Percentiles rank a stretch among this genome's conserved stretches.
Conservation (phyloP, 2,113 vertebrate genomes). For the Lichenostomus cassidix region DNA sequence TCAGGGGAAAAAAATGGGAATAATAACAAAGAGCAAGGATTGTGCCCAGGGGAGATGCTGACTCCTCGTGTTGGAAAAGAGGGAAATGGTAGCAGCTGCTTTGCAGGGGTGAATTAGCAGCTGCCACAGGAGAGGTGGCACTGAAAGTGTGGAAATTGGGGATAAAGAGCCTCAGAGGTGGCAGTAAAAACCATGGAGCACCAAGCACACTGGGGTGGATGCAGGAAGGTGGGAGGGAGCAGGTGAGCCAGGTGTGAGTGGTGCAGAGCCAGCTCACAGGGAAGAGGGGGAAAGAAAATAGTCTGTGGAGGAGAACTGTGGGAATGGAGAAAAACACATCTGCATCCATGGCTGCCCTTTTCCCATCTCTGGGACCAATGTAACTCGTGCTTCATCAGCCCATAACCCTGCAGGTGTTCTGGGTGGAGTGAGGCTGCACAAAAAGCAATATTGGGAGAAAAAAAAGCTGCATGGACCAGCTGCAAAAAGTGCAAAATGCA, state of each 20-base stretch:
- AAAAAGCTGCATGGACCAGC: neutral
- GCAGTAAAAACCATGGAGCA: neutral
- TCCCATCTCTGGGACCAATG: neutral
- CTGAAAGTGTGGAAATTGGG: neutral
- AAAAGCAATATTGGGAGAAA: neutral
- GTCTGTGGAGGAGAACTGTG: neutral
- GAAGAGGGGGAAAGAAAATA: neutral
- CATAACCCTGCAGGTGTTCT: neutral
- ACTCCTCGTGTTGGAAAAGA: neutral
- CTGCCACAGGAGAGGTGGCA: neutral
- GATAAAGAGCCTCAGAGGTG: neutral
- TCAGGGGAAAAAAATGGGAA: neutral
- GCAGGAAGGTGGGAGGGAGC: neutral
- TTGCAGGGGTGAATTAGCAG: neutral
- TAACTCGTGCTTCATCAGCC: neutral
- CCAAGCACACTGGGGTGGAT: fast-evolving
- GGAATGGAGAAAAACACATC: neutral
- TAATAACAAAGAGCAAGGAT: neutral
- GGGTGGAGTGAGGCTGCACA: neutral
- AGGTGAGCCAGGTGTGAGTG: neutral
- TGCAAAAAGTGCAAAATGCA: neutral
- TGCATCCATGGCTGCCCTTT: neutral
- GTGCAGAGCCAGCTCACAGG: neutral
- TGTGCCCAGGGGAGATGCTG: neutral
- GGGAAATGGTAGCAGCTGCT: neutral